Base-by-base conservation (phyloP, 1,140 invertebrate species). In the Doryteuthis pealeii region DNA sequence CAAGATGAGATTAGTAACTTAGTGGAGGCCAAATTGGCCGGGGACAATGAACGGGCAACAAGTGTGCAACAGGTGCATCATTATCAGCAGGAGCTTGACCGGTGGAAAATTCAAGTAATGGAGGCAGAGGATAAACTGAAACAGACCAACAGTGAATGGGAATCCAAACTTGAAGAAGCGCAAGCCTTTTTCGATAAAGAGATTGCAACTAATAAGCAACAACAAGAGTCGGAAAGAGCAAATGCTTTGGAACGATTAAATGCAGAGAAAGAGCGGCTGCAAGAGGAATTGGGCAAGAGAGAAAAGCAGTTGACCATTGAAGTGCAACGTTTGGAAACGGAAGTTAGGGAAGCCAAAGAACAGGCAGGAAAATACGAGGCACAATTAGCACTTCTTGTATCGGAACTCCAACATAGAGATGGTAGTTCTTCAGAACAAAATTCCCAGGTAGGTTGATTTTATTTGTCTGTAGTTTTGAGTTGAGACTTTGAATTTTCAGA, bases 101-200 rank as follows among this genome's bases (percentile, higher is more conserved):
- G 18, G 18, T 62, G 54, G 54, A 62, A 62, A 6, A 15, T n/a
- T 18, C 2, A 22, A 62, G 10, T 62, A 5, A 14, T 82, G 32
- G 76, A 80, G 22, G 70, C 58, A 69, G 82, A 86, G 43, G 86
- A 85, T 80, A 40, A 70, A 68, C 22, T 30, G 31, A 68, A 32
- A 28, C 79, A 82, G 81, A 67, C 83, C 30, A 72, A 80, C 69
- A 83, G 84, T 49, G 87, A 88, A n/a, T 85, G 82, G 79, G 84
- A 84, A 62, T 73, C 72, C 30, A 88, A 88, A 72, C 76, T 87
- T 26, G 74, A 68, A 32, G 86, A 88, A 78, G 81, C 86, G 33
- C 77, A 85, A 77, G 80, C 84, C 49, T 87, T 87, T 75, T 86
- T 87, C 80, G 83, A 87, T 79, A 86, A 88, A 70, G 87, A 88